These are phyloP conservation scores for Conus ventricosus DNA, from an alignment of 1,140 invertebrate species.

Conservation along the genomic window DNA sequence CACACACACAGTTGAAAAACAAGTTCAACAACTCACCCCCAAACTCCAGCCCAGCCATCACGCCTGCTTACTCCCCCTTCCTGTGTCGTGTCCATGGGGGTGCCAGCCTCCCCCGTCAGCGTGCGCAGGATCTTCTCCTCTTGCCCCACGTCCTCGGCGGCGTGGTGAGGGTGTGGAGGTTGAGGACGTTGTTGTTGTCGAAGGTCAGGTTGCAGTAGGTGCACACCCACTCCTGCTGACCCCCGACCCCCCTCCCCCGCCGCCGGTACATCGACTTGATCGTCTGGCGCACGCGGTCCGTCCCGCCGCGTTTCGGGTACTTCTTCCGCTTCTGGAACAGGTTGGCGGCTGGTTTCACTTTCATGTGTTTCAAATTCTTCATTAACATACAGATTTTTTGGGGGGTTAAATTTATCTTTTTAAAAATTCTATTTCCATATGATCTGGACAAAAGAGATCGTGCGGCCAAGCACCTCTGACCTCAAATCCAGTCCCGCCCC, in stretches of 20 bases:
- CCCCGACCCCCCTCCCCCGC: conserved; percentile 65
- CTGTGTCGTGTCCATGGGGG: background rate
- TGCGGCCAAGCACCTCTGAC: too few relatives aligned
- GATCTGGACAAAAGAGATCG: too few relatives aligned
- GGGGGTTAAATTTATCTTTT: too few relatives aligned
- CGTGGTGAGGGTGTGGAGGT: conserved; percentile 79
- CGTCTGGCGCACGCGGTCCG: conserved; percentile 60
- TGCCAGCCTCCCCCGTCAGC: conserved; percentile 37
- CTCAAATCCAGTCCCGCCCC: too few relatives aligned
- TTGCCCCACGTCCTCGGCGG: conserved; percentile 72
- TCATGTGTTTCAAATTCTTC: too few relatives aligned
- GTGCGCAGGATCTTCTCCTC: conserved; percentile 56
- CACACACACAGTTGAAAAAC: background rate
- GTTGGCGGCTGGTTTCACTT: too few relatives aligned
- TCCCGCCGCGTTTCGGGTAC: conserved; percentile 64
- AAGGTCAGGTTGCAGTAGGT: conserved; percentile 79
- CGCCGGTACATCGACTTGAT: conserved; percentile 69
- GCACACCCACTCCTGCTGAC: conserved; percentile 78
- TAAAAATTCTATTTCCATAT: too few relatives aligned
- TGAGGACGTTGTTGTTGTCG: conserved; percentile 77
- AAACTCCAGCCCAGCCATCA: background rate
- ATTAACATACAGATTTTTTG: too few relatives aligned
- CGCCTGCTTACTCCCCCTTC: background rate
- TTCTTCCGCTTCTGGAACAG: conserved; percentile 67
- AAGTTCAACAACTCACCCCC: background rate